phyloP scores from a whole-genome alignment of 37 sponge, comb jelly and placozoan species.

The Tethya wilhelma region DNA sequence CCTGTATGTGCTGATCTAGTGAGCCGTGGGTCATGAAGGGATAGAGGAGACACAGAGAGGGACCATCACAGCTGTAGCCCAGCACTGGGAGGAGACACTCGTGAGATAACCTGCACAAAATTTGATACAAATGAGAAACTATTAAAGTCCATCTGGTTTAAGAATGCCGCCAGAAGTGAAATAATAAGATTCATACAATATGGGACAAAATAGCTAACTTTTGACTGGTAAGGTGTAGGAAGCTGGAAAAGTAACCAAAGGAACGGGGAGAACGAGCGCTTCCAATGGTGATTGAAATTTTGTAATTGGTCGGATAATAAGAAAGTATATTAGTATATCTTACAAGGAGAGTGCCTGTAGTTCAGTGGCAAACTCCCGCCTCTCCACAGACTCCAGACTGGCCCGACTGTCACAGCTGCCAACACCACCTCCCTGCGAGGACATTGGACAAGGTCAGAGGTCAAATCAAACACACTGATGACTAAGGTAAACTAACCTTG shows the following conservation, averaged over 20 bases:
- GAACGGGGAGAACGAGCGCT: too few species aligned
- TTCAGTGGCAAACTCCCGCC: slow-evolving; percentile 38
- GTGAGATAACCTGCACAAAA: slow-evolving; percentile 38
- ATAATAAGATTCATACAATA: too few species aligned
- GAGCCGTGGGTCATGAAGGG: slow-evolving; percentile 50
- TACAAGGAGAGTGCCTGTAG: slow-evolving; percentile 49
- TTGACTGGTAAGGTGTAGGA: too few species aligned
- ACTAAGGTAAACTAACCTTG: slow-evolving; percentile 1
- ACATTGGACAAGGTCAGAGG: slow-evolving; percentile 4
- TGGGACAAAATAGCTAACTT: too few species aligned
- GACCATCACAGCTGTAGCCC: slow-evolving; percentile 56
- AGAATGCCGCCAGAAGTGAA: too few species aligned
- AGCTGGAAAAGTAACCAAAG: too few species aligned
- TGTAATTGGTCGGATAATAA: too few species aligned
- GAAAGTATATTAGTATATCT: not conserved
- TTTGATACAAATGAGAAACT: not conserved
- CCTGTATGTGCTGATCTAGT: slow-evolving; percentile 27
- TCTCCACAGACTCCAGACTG: slow-evolving; percentile 13
- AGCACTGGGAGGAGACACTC: slow-evolving; percentile 45
- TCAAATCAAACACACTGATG: not conserved
- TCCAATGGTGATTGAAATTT: too few species aligned
- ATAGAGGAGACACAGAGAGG: slow-evolving; percentile 53
- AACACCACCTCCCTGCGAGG: not conserved
- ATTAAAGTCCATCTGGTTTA: not conserved
- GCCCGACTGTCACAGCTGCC: not conserved